A percentile compares a stretch with the other conserved stretches of the same genome.
Conservation (phyloP, 2,888 invertebrate genomes). For the Himalopsyche anomala region DNA sequence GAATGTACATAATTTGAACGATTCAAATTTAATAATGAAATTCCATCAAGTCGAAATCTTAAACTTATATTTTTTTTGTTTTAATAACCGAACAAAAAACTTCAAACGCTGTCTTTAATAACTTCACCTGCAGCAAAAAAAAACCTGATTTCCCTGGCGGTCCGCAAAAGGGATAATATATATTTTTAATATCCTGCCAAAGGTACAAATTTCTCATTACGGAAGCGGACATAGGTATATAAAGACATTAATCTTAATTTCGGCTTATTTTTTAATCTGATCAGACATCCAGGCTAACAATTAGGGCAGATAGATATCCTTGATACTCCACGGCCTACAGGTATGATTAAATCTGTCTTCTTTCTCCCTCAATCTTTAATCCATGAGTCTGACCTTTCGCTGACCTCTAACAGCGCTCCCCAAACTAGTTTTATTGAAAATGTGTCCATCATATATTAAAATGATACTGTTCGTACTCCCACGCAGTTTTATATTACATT, state of each 20-base stretch:
- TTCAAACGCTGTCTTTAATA: not conserved
- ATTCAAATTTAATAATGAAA: too few species aligned
- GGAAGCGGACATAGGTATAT: not conserved
- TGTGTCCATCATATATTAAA: too few species aligned
- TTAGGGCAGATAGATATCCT: slow-evolving; percentile 2
- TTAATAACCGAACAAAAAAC: not conserved
- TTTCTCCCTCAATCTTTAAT: slow-evolving; percentile 30
- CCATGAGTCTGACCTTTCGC: not conserved
- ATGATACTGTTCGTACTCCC: too few species aligned
- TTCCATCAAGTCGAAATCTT: too few species aligned
- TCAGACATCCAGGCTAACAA: slow-evolving; percentile 3
- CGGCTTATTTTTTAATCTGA: slow-evolving; percentile 17
- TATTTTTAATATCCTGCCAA: slow-evolving; percentile 16
- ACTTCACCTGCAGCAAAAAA: not conserved
- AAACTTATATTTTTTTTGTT: too few species aligned
- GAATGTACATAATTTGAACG: too few species aligned
- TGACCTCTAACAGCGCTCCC: not conserved
- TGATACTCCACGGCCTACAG: slow-evolving; percentile 1
- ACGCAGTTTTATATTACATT: too few species aligned
- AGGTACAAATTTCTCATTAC: slow-evolving; percentile 3
- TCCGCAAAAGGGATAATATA: not conserved
- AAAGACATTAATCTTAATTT: slow-evolving; percentile 27
- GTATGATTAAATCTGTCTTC: slow-evolving; percentile 26
- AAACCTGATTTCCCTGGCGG: not conserved
- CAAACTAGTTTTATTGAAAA: not conserved